Evolutionary conservation across 2,113 vertebrate species (phyloP).

Genomic region (Paedocypris sp.): DNA sequence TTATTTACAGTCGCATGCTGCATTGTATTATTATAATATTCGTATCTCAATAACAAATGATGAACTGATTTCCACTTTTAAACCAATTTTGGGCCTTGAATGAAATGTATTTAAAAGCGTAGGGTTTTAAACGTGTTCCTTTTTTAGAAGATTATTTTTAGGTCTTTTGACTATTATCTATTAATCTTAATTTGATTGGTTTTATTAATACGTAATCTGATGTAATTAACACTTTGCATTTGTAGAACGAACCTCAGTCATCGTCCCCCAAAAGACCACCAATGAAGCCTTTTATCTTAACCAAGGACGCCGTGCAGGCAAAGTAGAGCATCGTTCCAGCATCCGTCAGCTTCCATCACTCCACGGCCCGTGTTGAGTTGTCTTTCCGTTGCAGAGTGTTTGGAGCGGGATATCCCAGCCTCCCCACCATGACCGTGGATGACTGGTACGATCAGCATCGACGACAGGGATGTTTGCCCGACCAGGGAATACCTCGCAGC

Average conservation of each 20-base stretch:
- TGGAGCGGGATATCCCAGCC: slow-evolving; percentile 82
- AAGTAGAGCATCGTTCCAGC: too few relatives aligned
- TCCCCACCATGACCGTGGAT: slow-evolving; percentile 84
- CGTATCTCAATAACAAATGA: too few relatives aligned
- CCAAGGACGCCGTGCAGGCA: slow-evolving; percentile 76
- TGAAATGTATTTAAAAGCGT: too few relatives aligned
- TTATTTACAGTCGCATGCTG: too few relatives aligned
- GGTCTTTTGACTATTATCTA: too few relatives aligned
- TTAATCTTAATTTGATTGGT: not conserved
- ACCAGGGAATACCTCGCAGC: slow-evolving; percentile 56
- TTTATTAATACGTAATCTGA: not conserved
- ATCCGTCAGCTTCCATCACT: too few relatives aligned
- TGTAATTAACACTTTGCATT: not conserved
- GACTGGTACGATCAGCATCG: slow-evolving; percentile 89
- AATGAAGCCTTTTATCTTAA: slow-evolving; percentile 82
- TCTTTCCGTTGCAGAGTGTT: slow-evolving; percentile 68
- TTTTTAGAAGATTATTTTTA: too few relatives aligned
- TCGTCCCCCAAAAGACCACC: slow-evolving; percentile 50
- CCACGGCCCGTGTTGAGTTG: too few relatives aligned
- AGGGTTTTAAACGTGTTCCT: too few relatives aligned
- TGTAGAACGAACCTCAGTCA: slow-evolving; percentile 34
- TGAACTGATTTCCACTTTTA: too few relatives aligned
- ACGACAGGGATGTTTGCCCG: slow-evolving; percentile 57
- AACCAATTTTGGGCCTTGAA: too few relatives aligned
- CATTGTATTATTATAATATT: too few relatives aligned